phyloP scores from a whole-genome alignment of 2,797 vertebrate species.

The Rhinatrema bivittatum region DNA sequence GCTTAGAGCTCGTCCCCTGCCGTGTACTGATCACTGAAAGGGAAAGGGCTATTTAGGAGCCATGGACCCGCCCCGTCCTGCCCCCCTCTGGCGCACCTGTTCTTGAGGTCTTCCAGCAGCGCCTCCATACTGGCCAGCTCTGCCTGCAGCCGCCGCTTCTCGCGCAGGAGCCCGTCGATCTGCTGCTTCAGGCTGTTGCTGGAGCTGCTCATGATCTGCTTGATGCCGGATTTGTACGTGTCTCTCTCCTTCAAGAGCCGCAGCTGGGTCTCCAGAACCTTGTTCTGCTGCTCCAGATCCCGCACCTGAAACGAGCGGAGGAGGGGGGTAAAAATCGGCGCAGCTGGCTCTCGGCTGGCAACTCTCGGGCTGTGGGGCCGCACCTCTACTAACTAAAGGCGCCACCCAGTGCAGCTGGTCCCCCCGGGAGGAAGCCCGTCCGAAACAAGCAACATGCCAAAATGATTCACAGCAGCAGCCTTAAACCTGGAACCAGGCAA shows the following conservation, averaged over 20 bases:
- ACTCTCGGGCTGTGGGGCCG: no score
- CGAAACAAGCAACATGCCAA: no score
- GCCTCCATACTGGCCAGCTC: constrained; percentile 35
- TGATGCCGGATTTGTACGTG: constrained; percentile 47
- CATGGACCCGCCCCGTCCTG: no score
- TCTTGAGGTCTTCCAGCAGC: constrained; percentile 40
- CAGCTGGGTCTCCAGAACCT: constrained; percentile 46
- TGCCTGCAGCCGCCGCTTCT: constrained; percentile 43
- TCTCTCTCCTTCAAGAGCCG: constrained; percentile 54
- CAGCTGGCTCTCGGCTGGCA: no score
- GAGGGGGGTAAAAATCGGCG: not conserved
- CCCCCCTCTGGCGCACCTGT: constrained; percentile 39
- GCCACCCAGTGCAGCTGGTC: no score
- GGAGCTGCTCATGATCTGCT: constrained; percentile 34
- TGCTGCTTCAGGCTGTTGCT: constrained; percentile 44
- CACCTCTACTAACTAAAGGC: no score
- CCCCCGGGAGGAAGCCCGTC: no score
- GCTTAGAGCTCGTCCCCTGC: no score
- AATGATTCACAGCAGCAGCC: no score
- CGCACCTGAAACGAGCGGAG: constrained; percentile 43
- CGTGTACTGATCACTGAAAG: no score
- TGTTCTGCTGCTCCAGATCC: constrained; percentile 56
- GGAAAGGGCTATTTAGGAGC: no score
- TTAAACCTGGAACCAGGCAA: no score
- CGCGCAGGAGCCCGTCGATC: constrained; percentile 34